These are phyloP conservation scores for Pristionchus entomophagus DNA, from an alignment of 2,888 invertebrate species.

Conservation along the genomic window DNA sequence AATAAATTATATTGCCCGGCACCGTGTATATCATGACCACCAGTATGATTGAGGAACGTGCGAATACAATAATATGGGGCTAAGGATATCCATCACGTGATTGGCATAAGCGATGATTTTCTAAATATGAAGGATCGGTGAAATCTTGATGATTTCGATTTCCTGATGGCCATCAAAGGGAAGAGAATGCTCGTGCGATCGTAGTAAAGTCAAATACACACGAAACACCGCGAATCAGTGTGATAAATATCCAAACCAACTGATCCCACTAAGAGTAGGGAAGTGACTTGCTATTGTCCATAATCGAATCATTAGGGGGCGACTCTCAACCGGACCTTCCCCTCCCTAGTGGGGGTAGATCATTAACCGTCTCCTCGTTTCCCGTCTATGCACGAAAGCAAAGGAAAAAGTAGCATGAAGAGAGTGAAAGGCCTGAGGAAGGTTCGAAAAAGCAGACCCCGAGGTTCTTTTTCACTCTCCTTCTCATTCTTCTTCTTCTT, in stretches of 20 bases:
- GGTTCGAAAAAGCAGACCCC: not conserved
- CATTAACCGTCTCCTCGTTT: not conserved
- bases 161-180: too few relatives aligned
- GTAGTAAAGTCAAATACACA: too few relatives aligned
- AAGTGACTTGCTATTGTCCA: too few relatives aligned
- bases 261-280: not conserved
- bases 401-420: not conserved
- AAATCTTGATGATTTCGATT: not conserved
- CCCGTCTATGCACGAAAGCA: not conserved
- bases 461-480: constrained; percentile 17
- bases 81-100: too few relatives aligned
- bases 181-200: too few relatives aligned
- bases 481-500: not conserved
- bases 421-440: not conserved
- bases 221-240: not conserved
- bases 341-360: too few relatives aligned
- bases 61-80: too few relatives aligned
- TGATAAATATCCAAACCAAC: not conserved
- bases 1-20: too few relatives aligned
- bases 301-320: not conserved
- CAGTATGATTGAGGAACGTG: too few relatives aligned
- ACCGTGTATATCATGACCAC: too few relatives aligned
- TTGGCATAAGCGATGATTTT: too few relatives aligned
- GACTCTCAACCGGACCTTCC: not conserved
- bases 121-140: not conserved